phyloP scores from a whole-genome alignment of 2,888 invertebrate genomes.

The Cryptocephalus moraei region DNA sequence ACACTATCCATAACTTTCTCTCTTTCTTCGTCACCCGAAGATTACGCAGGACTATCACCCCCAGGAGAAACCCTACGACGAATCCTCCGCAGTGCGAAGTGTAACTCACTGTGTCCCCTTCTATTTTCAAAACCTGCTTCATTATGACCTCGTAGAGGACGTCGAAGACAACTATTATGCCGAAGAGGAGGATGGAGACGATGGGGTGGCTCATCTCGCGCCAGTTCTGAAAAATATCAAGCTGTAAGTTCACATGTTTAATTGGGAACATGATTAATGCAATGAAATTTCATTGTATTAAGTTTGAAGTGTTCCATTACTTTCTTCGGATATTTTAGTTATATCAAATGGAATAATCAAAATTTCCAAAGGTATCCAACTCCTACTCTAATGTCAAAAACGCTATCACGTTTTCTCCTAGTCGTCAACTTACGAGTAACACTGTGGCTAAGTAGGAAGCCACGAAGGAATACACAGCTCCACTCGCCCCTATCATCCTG shows the following conservation, averaged over 20 bases:
- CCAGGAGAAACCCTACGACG: slow-evolving; percentile 66
- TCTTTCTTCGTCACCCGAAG: slow-evolving; percentile 41
- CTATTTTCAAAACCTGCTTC: not conserved
- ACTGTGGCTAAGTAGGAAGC: slow-evolving; percentile 88
- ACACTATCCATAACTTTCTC: slow-evolving; percentile 30
- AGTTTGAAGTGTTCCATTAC: no score
- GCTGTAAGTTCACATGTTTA: no score
- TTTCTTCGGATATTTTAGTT: no score
- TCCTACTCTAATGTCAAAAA: no score
- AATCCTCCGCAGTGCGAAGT: slow-evolving; percentile 67
- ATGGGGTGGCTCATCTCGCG: slow-evolving; percentile 72
- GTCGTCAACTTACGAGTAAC: slow-evolving; percentile 68
- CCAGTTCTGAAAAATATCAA: slow-evolving; percentile 85
- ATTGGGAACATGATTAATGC: no score
- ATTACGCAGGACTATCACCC: slow-evolving; percentile 53
- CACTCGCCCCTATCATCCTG: slow-evolving; percentile 82
- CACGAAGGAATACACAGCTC: slow-evolving; percentile 86
- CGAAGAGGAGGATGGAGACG: slow-evolving; percentile 18
- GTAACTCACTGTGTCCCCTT: slow-evolving; percentile 44
- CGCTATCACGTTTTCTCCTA: no score
- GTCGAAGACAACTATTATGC: slow-evolving; percentile 14
- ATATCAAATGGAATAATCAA: no score
- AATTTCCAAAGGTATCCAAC: no score
- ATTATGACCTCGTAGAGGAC: slow-evolving; percentile 28
- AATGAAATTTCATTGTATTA: no score